Conservation (phyloP, 2,888 invertebrate species). For the Scaptomyza reducta region DNA sequence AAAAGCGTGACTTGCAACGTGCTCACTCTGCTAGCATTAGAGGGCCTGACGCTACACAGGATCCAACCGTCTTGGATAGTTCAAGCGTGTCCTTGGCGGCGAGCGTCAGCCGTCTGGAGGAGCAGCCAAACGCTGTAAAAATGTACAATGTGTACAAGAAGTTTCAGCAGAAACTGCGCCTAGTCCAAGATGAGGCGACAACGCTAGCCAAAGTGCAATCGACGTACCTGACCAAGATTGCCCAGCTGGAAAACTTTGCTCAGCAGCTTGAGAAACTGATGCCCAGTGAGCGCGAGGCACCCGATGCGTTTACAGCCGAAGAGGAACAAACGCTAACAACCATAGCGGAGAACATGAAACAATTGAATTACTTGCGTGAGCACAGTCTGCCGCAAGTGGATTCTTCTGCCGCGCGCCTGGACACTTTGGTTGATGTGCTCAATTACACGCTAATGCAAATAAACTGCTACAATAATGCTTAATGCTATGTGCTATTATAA, state of each 20-base stretch:
- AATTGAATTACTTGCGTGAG: conserved; percentile 71
- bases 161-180: conserved; percentile 71
- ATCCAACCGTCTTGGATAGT: conserved; percentile 18
- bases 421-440: conserved; percentile 74
- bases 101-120: conserved; percentile 41
- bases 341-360: conserved; percentile 70
- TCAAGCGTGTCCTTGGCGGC: conserved; percentile 39
- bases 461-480: conserved; percentile 58
- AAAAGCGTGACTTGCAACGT: conserved; percentile 69
- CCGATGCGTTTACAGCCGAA: conserved; percentile 63
- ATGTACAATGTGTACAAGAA: conserved; percentile 69
- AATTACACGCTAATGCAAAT: conserved; percentile 74
- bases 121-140: conserved; percentile 57
- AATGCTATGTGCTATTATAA: conserved; percentile 4
- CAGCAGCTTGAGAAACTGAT: conserved; percentile 77
- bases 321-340: conserved; percentile 60
- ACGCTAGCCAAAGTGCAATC: conserved; percentile 42
- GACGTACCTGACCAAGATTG: conserved; percentile 60
- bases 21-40: conserved; percentile 59
- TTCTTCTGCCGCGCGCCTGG: conserved; percentile 48
- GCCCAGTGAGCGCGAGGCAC: conserved; percentile 44
- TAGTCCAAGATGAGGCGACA: conserved; percentile 51
- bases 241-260: conserved; percentile 69
- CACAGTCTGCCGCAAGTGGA: conserved; percentile 57
- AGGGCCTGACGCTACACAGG: conserved; percentile 35